Base-by-base conservation (phyloP, 1,140 invertebrate species). In the Colletes gigas region DNA sequence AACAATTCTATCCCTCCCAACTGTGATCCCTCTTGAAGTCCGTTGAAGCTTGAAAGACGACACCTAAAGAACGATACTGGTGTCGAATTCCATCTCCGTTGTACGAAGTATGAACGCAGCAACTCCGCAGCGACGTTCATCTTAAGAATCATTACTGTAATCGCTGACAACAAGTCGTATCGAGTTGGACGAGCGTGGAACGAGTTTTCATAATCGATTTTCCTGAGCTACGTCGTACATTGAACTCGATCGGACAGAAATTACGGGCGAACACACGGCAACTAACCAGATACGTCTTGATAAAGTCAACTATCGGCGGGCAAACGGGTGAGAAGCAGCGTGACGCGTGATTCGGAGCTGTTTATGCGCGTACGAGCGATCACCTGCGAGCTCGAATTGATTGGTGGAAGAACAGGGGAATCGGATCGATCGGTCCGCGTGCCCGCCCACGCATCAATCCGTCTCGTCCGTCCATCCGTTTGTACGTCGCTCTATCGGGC, bases 221-320 rank as follows among this genome's bases (percentile, higher is more conserved):
- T 30, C 52, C 15, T 12, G 52, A 54, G 12, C 6, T 9, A 4
- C 44, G 6, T 9, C 9, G 44, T 47, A 47, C 44, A 47, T 47
- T 47, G 44, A 47, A 47, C 44, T 47, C 9, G 44, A 47, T 47
- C 44, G 44, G 41, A 66, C 41, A 47, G 63, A 66, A 66, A 66
- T 66, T 66, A 66, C n/a, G 44, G 4, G 3, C 39, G 59, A n/a
- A 66, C 17, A 17, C 39, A 39, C 9, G 57, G 44, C 70, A 39
- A 57, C 8, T 72, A 60, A 59, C 44, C 75, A 86, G 84, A 86
- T 86, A 83, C 84, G 71, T 83, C 75, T 54, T 47, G 84, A 86
- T 86, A 86, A 86, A 86, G 84, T 86, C 84, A 86, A 65, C 71
- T 63, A 54, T 72, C 71, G 71, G 74, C 69, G 60, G 59, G 70